Conservation (phyloP, 2,113 vertebrate genomes). For the Eublepharis macularius region DNA sequence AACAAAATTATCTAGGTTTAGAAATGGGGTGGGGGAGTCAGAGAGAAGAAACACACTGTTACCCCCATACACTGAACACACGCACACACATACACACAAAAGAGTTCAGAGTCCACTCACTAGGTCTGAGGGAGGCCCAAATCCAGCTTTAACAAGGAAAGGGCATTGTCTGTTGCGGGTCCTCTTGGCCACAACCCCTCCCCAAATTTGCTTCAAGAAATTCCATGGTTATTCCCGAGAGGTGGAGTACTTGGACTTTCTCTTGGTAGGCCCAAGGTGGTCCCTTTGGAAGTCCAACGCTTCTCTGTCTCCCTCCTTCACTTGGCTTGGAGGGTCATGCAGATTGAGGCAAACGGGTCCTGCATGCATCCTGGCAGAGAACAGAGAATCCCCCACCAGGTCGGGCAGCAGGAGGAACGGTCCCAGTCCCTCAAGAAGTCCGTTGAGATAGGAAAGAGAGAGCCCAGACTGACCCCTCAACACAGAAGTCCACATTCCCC, state of each 20-base stretch:
- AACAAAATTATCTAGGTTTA: slow-evolving; percentile 12
- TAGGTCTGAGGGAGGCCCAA: neutral
- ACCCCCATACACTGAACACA: slow-evolving; percentile 1
- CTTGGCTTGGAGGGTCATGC: slow-evolving; percentile 1
- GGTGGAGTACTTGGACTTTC: too few species aligned
- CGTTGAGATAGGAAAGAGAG: slow-evolving; percentile 10
- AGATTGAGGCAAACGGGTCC: slow-evolving; percentile 10
- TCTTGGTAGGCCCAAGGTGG: neutral
- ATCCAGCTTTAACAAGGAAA: neutral
- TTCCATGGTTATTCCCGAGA: neutral
- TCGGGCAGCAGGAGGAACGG: neutral
- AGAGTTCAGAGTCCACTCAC: neutral
- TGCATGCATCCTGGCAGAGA: slow-evolving; percentile 5
- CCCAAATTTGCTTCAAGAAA: neutral
- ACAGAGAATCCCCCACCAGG: neutral
- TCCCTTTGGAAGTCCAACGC: neutral
- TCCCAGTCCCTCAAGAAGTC: neutral
- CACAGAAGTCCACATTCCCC: neutral
- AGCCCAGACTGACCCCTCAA: neutral
- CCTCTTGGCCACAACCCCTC: neutral
- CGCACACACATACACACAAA: neutral
- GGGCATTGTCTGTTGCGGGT: neutral
- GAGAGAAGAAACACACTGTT: neutral
- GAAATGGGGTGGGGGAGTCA: neutral
- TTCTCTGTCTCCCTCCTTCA: neutral